Evolutionary conservation across 2,888 invertebrate genomes (phyloP), one percentile per base, ranked within the genome.

Genomic region (Oligia strigilis): DNA sequence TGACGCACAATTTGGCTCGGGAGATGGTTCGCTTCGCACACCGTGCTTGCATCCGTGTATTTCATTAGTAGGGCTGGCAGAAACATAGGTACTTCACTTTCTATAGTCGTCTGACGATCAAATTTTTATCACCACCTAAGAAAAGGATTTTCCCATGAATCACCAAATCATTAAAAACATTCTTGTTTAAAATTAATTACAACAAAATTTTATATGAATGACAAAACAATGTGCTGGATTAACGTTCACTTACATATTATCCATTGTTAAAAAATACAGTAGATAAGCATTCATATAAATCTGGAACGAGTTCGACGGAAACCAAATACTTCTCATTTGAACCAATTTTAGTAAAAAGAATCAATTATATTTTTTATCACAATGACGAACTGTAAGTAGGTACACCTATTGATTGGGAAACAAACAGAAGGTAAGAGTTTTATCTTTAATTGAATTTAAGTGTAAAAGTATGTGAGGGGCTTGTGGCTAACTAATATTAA

Each of bases 1-100:
- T 88, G 78, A 83, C 87, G 89, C 86, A 89, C 87, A 90, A 92
- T 92, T 92, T 88, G 89, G 73, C 87, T 83, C 82, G 83, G 84
- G 76, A 86, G 89, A 89, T 88, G 91, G 76, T 83, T 87, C 84
- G 84, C 80, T 84, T 81, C 83, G 82, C 78, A 76, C 78, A 75
- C 75, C 70, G 76, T 77, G 77, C 75, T 85, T 77, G 67, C 58
- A 70, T 76, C 85, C 80, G 80, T 80, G 46, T 77, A 75, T 83
- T 79, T 29, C 62, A 75, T 87, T 81, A 75, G 13, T 69, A 82
- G 86, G 88, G 87, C 17, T 88, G 78, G 4, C 64, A 72, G 60
- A 40, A 66, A 60, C 40, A 23, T 9, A 46, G 8, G 4, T 55
- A 6, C 17, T 9, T 55, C 46, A 11, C 17, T 14, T 55, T 46